Base-by-base conservation (phyloP, 2,797 vertebrate species). In the Fundulus diaphanus region DNA sequence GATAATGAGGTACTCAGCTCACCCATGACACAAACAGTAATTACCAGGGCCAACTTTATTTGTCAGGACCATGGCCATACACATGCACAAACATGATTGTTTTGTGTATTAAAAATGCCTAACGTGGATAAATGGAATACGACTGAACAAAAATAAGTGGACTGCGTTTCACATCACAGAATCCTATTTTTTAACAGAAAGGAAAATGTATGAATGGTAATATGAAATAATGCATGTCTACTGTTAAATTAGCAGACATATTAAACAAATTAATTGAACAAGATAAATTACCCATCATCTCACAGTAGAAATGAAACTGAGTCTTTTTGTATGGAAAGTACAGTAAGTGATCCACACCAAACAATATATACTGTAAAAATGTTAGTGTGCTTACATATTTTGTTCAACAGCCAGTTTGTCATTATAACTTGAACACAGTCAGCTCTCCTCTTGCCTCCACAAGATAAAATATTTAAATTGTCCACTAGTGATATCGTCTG, bases 31-130 rank as follows among this genome's bases (percentile, higher is more conserved):
- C 56, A 29, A 72, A 73, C 31, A 11, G 59, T 65, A 37, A 49
- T 73, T 73, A 20, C 5, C 71, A 61, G 71, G 71, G 16, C 71
- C 40, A 73, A 63, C 51, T 56, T 70, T 56, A 56, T 70, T 68
- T 56, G 7, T n/a, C 70, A 44, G 70, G 54, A 57, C 69, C 18
- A 48, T 3, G 18, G 35, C 37, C 70, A 59, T 71, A 72, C 54
- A 13, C 70, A 27, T 27, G 22, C 24, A 54, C 13, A 61, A 56
- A 56, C 49, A 56, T 54, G 33, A 37, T 15, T n/a, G n/a, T 54
- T 70, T 1, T 27, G 13, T 63, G 15, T 46, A 44, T 72, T 31
- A 46, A 48, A 73, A 63, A 29, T n/a, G 2, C 56, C 42, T 63
- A 73, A 72, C 27, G 33, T 57, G 35, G 3, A 72, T 22, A 7